These are phyloP conservation scores for Peromyscus polionotus DNA, from an alignment of 2,113 vertebrate genomes.

Conservation along the genomic window DNA sequence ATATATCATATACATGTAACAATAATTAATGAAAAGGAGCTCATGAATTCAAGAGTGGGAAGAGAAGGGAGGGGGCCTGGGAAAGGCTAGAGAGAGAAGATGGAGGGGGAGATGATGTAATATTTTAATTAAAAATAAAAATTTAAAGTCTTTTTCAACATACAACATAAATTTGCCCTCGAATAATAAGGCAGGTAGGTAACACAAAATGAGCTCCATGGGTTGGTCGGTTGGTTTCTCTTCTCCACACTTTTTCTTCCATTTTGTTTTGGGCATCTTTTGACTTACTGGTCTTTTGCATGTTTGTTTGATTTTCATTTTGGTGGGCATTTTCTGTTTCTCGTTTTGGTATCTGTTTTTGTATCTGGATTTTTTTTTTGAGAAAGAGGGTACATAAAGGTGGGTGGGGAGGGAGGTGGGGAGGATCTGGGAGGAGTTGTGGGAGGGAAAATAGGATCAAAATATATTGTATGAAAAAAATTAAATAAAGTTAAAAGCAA, in stretches of 20 bases:
- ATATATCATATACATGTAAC: neutral
- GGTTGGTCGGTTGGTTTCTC: neutral
- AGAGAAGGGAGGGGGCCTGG: neutral
- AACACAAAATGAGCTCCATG: neutral
- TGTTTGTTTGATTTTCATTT: neutral
- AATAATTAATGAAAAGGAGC: neutral
- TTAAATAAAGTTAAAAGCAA: neutral
- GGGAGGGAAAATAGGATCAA: neutral
- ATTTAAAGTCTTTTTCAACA: neutral
- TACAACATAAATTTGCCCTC: constrained; percentile 7
- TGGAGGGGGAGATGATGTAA: neutral
- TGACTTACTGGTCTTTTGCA: neutral
- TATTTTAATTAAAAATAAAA: neutral
- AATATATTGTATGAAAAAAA: neutral
- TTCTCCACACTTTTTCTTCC: neutral
- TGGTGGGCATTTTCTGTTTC: neutral
- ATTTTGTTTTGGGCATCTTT: neutral
- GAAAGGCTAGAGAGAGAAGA: neutral
- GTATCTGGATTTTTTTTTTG: neutral
- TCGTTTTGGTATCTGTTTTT: neutral
- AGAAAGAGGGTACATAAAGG: neutral
- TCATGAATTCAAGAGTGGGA: neutral
- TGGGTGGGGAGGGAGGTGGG: neutral
- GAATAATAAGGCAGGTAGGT: constrained; percentile 13
- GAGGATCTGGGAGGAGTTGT: neutral